phyloP scores from a whole-genome alignment of 2,888 invertebrate genomes.

The Pyrrhopygopsis socrates region DNA sequence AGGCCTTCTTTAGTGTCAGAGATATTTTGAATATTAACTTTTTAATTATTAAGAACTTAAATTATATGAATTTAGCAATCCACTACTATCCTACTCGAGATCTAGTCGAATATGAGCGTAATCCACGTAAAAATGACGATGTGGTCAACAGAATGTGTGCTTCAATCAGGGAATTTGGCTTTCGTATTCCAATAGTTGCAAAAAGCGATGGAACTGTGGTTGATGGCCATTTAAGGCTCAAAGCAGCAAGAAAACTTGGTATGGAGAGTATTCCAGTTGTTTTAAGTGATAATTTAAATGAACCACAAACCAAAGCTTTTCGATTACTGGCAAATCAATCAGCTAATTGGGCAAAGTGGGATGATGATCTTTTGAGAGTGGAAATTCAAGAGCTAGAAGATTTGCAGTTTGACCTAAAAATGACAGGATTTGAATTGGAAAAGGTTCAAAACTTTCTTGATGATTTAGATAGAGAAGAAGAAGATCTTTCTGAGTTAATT shows the following conservation, averaged over 20 bases:
- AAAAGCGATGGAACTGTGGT: slow-evolving; percentile 34
- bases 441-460: slow-evolving; percentile 23
- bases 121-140: slow-evolving; percentile 42
- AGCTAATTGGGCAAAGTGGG: slow-evolving; percentile 41
- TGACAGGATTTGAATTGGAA: slow-evolving; percentile 24
- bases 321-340: slow-evolving; percentile 37
- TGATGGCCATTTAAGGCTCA: slow-evolving; percentile 33
- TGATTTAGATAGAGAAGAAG: slow-evolving; percentile 29
- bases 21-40: slow-evolving; percentile 45
- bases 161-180: slow-evolving; percentile 39
- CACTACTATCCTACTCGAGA: slow-evolving; percentile 32
- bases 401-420: slow-evolving; percentile 37
- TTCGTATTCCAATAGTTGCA: slow-evolving; percentile 42
- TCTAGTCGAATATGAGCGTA: slow-evolving; percentile 42
- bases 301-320: slow-evolving; percentile 46
- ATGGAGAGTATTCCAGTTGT: slow-evolving; percentile 43
- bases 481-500: slow-evolving; percentile 21
- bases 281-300: slow-evolving; percentile 40
- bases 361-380: slow-evolving; percentile 40
- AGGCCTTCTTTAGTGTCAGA: slow-evolving; percentile 27
- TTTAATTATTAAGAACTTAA: slow-evolving; percentile 44
- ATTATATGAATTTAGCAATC: slow-evolving; percentile 43
- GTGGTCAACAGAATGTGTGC: slow-evolving; percentile 43
- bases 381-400: slow-evolving; percentile 42
- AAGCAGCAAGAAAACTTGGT: slow-evolving; percentile 38